These are phyloP conservation scores for Drosophila repletoides DNA, from an alignment of 1,140 invertebrate genomes.

Conservation along the genomic window DNA sequence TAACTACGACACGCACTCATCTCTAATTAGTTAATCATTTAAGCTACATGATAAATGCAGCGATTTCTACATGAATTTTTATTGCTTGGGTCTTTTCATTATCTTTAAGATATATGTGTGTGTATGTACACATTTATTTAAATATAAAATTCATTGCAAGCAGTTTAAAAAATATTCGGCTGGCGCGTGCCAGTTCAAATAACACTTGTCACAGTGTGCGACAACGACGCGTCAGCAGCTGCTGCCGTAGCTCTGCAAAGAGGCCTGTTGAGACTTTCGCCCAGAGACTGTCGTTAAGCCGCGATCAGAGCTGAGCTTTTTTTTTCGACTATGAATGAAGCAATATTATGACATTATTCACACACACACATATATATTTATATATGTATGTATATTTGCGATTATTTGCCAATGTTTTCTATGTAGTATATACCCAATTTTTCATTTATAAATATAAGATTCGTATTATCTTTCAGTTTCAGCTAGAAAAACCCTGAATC, in stretches of 20 bases:
- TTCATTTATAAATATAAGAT: constrained; percentile 12
- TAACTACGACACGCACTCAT: too few species aligned
- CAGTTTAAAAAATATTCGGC: not conserved
- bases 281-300: constrained; percentile 15
- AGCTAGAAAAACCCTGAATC: constrained; percentile 31
- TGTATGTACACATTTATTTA: too few species aligned
- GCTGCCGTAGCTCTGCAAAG: constrained; percentile 44
- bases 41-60: too few species aligned
- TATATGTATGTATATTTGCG: not conserved
- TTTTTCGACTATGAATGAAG: constrained; percentile 20
- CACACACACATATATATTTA: not conserved
- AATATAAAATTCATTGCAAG: not conserved
- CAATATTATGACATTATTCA: not conserved
- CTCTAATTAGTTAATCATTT: too few species aligned
- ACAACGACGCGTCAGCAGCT: constrained; percentile 55
- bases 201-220: constrained; percentile 46
- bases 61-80: too few species aligned
- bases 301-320: constrained; percentile 23
- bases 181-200: not conserved
- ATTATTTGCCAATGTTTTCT: constrained; percentile 23
- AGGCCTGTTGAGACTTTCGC: constrained; percentile 56
- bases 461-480: constrained; percentile 42
- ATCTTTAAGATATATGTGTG: too few species aligned
- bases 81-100: too few species aligned
- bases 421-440: not conserved